These are phyloP conservation scores for Pharmacophagus antenor DNA, from an alignment of 2,888 invertebrate species.

Conservation along the genomic window DNA sequence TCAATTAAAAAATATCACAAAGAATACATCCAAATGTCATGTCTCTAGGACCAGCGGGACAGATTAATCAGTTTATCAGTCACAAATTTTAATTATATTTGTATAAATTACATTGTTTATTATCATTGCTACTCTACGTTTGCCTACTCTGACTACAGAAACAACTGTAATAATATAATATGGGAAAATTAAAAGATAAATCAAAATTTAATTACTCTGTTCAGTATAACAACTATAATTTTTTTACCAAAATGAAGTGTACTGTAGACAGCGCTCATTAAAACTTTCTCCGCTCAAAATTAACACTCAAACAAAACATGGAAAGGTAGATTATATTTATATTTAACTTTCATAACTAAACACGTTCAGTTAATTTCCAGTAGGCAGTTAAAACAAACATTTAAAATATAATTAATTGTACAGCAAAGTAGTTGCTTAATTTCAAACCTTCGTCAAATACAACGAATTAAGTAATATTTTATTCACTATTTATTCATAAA, in stretches of 20 bases:
- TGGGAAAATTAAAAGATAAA: not conserved
- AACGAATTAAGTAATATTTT: too few relatives aligned
- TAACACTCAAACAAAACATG: conserved; percentile 19
- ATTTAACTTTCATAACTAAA: conserved; percentile 18
- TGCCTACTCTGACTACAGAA: too few relatives aligned
- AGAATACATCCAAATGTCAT: too few relatives aligned
- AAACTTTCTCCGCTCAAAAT: conserved; percentile 16
- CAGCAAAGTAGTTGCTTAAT: not conserved
- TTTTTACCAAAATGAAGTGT: conserved; percentile 4
- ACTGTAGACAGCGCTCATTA: conserved; percentile 10
- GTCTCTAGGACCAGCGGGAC: too few relatives aligned
- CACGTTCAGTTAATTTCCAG: not conserved
- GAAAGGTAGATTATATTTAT: conserved; percentile 17
- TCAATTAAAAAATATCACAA: too few relatives aligned
- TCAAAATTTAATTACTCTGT: not conserved
- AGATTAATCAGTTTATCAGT: too few relatives aligned
- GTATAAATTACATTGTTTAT: not conserved
- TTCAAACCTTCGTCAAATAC: too few relatives aligned
- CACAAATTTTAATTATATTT: too few relatives aligned
- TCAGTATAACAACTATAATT: conserved; percentile 3
- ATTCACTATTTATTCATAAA: too few relatives aligned
- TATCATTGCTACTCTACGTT: not conserved
- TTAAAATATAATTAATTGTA: not conserved
- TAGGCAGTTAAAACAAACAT: not conserved
- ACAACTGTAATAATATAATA: not conserved